Conservation (phyloP, 2,113 vertebrate genomes). For the Gopherus flavomarginatus region DNA sequence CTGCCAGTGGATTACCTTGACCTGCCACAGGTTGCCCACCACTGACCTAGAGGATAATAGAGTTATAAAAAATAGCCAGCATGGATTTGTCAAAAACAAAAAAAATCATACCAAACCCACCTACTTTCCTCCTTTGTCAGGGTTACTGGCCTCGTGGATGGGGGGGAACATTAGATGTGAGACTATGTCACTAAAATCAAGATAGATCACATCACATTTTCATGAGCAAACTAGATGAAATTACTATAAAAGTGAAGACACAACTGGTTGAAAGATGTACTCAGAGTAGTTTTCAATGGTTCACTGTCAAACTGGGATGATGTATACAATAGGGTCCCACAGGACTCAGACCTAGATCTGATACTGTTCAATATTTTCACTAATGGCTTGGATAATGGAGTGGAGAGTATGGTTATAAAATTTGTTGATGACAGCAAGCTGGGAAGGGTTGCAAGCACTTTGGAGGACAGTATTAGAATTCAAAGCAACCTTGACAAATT, state of each 20-base stretch:
- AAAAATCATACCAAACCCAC: too few relatives aligned
- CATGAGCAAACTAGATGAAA: not conserved
- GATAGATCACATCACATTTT: not conserved
- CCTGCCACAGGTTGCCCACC: too few relatives aligned
- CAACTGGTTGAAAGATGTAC: not conserved
- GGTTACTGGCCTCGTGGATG: too few relatives aligned
- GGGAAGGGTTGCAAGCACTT: not conserved
- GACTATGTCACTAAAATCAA: too few relatives aligned
- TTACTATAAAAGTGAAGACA: too few relatives aligned
- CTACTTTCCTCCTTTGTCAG: too few relatives aligned
- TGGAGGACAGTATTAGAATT: not conserved
- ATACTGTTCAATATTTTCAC: not conserved
- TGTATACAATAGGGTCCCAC: not conserved
- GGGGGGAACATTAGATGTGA: not conserved
- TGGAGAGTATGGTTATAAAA: not conserved
- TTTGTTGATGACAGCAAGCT: not conserved
- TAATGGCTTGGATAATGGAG: not conserved
- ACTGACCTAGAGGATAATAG: too few relatives aligned
- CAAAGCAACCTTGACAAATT: not conserved
- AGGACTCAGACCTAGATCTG: not conserved
- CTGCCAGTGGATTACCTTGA: too few relatives aligned
- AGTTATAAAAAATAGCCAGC: too few relatives aligned
- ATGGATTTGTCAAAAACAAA: too few relatives aligned
- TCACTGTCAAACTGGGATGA: not conserved
- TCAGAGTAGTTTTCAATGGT: not conserved